These are phyloP conservation scores for Chamaea fasciata DNA, from an alignment of 2,113 vertebrate genomes.

Conservation along the genomic window DNA sequence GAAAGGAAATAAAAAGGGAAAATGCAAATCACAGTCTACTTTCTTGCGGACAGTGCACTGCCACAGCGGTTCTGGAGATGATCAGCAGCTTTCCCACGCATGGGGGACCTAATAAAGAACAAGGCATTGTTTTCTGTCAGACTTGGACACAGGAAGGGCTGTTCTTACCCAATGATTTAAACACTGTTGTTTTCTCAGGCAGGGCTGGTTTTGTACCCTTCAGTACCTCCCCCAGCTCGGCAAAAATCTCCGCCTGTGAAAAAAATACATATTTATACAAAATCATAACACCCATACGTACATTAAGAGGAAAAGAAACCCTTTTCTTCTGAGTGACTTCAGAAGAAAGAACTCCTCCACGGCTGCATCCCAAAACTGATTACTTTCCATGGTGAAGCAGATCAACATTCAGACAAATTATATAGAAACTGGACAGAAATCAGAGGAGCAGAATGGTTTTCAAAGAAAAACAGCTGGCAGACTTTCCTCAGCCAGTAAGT, in stretches of 20 bases:
- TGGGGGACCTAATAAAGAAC: neutral
- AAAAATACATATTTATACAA: neutral
- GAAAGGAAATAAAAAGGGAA: neutral
- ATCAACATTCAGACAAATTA: neutral
- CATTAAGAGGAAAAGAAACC: neutral
- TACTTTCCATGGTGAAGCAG: neutral
- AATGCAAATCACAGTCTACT: neutral
- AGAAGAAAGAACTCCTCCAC: neutral
- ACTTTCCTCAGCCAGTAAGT: neutral
- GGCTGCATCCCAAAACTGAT: neutral
- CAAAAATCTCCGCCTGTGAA: constrained; percentile 84
- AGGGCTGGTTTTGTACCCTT: constrained; percentile 81
- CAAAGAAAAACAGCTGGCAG: neutral
- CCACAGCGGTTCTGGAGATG: neutral
- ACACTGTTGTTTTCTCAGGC: constrained; percentile 89
- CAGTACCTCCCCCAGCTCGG: constrained; percentile 91
- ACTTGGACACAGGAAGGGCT: neutral
- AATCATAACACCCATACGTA: neutral
- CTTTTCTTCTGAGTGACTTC: neutral
- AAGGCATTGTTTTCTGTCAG: constrained; percentile 18
- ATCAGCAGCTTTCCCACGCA: constrained; percentile 19
- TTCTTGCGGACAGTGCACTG: neutral
- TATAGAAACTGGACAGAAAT: neutral
- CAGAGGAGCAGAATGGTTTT: neutral
- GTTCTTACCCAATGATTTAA: constrained; percentile 91